A percentile compares a stretch with the other conserved stretches of the same genome.
Conservation (phyloP, 2,888 invertebrate species). For the Euzophera pinguis region DNA sequence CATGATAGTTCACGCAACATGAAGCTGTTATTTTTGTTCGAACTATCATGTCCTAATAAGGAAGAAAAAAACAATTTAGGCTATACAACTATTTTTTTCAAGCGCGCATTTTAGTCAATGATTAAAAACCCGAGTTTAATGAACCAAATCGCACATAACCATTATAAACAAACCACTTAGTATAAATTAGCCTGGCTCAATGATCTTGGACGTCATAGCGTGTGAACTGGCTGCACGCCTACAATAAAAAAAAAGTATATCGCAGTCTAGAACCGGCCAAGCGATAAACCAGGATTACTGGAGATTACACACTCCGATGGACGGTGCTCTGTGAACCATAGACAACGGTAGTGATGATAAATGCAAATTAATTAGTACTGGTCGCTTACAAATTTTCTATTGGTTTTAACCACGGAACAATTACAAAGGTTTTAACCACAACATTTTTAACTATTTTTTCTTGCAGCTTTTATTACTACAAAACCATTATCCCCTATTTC, state of each 20-base stretch:
- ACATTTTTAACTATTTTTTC: too few species aligned
- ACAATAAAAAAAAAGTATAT: not conserved
- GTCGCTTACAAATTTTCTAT: not conserved
- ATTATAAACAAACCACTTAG: slow-evolving; percentile 2
- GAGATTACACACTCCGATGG: slow-evolving; percentile 7
- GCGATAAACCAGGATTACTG: slow-evolving; percentile 6
- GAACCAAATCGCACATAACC: not conserved
- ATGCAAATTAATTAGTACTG: slow-evolving; percentile 3
- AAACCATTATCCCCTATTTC: too few species aligned
- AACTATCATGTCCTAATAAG: too few species aligned
- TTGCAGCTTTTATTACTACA: too few species aligned
- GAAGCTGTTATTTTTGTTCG: too few species aligned
- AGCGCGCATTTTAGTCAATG: not conserved
- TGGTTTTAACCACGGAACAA: too few species aligned
- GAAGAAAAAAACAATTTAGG: too few species aligned
- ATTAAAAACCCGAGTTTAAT: not conserved
- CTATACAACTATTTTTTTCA: not conserved
- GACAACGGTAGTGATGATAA: slow-evolving; percentile 1
- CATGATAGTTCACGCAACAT: too few species aligned
- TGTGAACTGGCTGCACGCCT: slow-evolving; percentile 4
- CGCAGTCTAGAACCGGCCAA: slow-evolving; percentile 4
- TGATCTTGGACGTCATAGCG: slow-evolving; percentile 12
- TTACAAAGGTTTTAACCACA: too few species aligned
- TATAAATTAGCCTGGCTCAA: slow-evolving; percentile 7
- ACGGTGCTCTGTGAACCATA: slow-evolving; percentile 1